Conservation (phyloP, 2,888 invertebrate genomes). For the Lingula anatina region DNA sequence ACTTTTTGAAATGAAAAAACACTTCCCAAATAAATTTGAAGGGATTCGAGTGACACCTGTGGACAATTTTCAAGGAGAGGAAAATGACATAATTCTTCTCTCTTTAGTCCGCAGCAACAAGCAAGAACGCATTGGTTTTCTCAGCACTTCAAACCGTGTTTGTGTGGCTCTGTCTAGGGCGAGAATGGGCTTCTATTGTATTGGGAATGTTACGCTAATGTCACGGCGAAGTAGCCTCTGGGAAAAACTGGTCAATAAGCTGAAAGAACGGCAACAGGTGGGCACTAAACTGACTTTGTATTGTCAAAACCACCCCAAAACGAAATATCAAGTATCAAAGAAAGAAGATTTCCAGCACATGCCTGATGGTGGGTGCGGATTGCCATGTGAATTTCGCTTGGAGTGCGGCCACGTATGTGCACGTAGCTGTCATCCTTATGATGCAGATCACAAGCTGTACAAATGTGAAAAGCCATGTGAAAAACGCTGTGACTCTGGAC, state of each 20-base stretch:
- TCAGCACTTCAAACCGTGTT: conserved; percentile 40
- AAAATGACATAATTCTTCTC: conserved; percentile 48
- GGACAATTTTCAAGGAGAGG: conserved; percentile 49
- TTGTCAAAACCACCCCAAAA: conserved; percentile 32
- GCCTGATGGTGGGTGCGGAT: conserved; percentile 27
- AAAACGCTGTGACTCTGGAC: conserved; percentile 23
- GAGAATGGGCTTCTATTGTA: conserved; percentile 40
- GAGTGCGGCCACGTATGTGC: conserved; percentile 32
- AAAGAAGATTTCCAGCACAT: conserved; percentile 20
- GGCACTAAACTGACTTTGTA: conserved; percentile 15
- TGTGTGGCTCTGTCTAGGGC: conserved; percentile 50
- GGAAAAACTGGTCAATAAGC: conserved; percentile 13
- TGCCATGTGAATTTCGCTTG: conserved; percentile 18
- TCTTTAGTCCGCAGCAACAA: conserved; percentile 47
- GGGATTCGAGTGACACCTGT: conserved; percentile 53
- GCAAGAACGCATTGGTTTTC: conserved; percentile 38
- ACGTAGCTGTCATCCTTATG: conserved; percentile 38
- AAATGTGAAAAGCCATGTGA: conserved; percentile 22
- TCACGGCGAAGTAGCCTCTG: conserved; percentile 16
- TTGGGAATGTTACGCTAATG: conserved; percentile 39
- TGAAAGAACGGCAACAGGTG: conserved; percentile 9
- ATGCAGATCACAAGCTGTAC: conserved; percentile 56
- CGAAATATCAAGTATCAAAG: conserved; percentile 7
- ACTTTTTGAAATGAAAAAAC: conserved; percentile 23
- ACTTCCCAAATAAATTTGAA: conserved; percentile 17